Evolutionary conservation across 2,797 vertebrate species (phyloP).

Genomic region (Tenualosa thibaudeaui): DNA sequence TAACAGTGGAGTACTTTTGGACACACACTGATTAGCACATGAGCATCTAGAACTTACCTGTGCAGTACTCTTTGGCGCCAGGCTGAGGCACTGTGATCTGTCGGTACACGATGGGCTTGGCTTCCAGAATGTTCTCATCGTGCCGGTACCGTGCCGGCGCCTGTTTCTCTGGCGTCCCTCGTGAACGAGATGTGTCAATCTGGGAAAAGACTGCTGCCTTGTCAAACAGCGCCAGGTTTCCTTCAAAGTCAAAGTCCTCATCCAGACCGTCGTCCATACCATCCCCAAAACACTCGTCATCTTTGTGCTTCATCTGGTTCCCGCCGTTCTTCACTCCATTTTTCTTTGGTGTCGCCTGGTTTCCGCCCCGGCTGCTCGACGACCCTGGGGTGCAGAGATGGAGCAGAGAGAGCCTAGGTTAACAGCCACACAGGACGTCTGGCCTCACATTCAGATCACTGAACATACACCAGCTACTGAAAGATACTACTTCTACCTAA

Average conservation of each 20-base stretch:
- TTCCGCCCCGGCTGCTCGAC: slow-evolving; percentile 88
- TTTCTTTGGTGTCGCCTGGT: slow-evolving; percentile 94
- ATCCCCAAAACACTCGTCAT: slow-evolving; percentile 96
- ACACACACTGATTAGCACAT: too few relatives aligned
- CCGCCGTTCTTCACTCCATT: slow-evolving; percentile 90
- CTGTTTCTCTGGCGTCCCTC: slow-evolving; percentile 86
- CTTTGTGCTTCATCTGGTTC: slow-evolving; percentile 88
- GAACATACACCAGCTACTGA: too few relatives aligned
- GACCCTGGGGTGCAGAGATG: slow-evolving; percentile 79
- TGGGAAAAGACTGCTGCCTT: slow-evolving; percentile 96
- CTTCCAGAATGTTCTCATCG: slow-evolving; percentile 95
- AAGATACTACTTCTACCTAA: too few relatives aligned
- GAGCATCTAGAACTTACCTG: not conserved
- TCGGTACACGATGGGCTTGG: slow-evolving; percentile 91
- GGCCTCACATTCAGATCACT: too few relatives aligned
- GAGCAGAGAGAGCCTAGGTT: not conserved
- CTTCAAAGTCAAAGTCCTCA: slow-evolving; percentile 97
- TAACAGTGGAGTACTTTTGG: slow-evolving; percentile 52
- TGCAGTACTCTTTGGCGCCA: slow-evolving; percentile 84
- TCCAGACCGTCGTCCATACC: slow-evolving; percentile 88
- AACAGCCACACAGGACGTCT: not conserved
- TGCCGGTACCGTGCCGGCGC: slow-evolving; percentile 87
- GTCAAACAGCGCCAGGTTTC: slow-evolving; percentile 96
- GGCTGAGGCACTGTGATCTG: slow-evolving; percentile 90
- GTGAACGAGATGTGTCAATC: slow-evolving; percentile 87